These are phyloP conservation scores for Biston stratarius DNA, from an alignment of 2,888 invertebrate genomes.

Conservation along the genomic window DNA sequence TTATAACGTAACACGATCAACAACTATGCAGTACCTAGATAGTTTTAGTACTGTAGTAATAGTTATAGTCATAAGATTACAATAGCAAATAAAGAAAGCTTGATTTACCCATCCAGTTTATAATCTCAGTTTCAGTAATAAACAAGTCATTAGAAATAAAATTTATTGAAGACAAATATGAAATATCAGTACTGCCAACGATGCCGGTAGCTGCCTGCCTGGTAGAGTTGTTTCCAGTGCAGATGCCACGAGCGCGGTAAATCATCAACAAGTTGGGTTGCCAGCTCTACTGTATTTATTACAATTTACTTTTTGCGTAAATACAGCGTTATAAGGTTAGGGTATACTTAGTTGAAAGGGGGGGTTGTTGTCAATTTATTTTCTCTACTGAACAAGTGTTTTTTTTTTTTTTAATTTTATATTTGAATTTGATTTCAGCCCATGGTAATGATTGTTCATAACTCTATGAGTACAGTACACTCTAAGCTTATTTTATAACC, in stretches of 20 bases:
- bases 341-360: no score
- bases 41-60: background rate
- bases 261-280: conserved; percentile 25
- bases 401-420: no score
- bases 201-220: conserved; percentile 29
- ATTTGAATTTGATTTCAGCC: no score
- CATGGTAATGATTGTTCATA: no score
- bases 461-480: no score
- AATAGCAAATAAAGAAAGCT: background rate
- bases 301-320: background rate
- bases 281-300: conserved; percentile 13
- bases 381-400: no score
- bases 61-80: background rate
- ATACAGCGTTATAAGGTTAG: background rate
- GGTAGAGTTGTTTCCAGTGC: conserved; percentile 33
- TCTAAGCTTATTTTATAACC: no score
- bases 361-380: no score
- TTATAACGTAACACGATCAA: background rate
- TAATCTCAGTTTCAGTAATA: conserved; percentile 37
- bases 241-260: conserved; percentile 36
- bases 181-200: conserved; percentile 26
- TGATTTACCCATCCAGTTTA: conserved; percentile 46
- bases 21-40: background rate
- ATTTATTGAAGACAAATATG: conserved; percentile 35
- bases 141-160: conserved; percentile 36